Evolutionary conservation across 2,888 invertebrate species (phyloP).

Genomic region (Melolontha melolontha): DNA sequence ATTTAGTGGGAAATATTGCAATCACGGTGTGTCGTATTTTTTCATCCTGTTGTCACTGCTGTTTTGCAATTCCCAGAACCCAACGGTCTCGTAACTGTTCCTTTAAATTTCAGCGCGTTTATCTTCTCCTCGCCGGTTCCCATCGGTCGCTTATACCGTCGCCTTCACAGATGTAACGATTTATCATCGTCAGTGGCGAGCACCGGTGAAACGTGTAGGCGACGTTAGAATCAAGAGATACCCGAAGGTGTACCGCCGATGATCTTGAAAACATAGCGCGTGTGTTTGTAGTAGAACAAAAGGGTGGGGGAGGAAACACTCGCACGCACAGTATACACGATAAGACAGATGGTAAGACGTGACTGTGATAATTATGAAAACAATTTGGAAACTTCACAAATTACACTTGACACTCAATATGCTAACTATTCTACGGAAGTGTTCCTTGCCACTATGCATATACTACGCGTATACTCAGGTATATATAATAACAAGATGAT

Average conservation of each 20-base stretch:
- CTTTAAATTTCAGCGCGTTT: conserved; percentile 25
- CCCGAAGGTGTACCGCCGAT: neutral
- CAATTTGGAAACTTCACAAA: conserved; percentile 12
- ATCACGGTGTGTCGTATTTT: neutral
- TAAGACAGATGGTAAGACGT: conserved; percentile 14
- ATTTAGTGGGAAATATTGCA: too few relatives aligned
- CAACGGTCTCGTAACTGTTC: conserved; percentile 1
- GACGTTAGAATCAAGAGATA: too few relatives aligned
- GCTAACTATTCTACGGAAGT: neutral
- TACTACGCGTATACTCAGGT: neutral
- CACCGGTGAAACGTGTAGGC: conserved; percentile 2
- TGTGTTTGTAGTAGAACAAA: neutral
- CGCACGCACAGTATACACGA: conserved; percentile 1
- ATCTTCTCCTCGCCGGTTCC: conserved; percentile 1
- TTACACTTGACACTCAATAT: conserved; percentile 4
- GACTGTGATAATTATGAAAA: conserved; percentile 25
- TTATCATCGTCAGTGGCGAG: conserved; percentile 32
- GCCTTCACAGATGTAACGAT: conserved; percentile 14
- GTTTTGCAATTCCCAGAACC: conserved; percentile 25
- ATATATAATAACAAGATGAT: too few relatives aligned
- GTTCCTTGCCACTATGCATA: neutral
- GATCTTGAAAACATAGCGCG: conserved; percentile 9
- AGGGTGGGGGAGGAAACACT: neutral
- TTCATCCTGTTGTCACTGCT: neutral
- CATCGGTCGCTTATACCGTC: too few relatives aligned